Percentiles rank a stretch among this genome's conserved stretches.
phyloP scores from a whole-genome alignment of 2,888 invertebrate species.

The Diaperis boleti region DNA sequence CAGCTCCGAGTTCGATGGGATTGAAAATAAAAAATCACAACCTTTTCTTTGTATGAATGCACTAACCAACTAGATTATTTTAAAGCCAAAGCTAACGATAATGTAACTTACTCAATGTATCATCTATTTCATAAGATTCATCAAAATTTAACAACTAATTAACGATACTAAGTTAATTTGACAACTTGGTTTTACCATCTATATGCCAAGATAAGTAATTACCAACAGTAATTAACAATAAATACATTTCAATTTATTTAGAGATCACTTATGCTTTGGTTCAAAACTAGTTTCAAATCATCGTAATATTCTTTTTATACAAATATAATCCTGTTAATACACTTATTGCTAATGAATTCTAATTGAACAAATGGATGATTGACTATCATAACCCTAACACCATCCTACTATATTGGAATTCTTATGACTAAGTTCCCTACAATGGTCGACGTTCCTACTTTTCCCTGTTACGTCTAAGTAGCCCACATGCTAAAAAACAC shows the following conservation, averaged over 20 bases:
- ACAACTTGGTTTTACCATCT: constrained; percentile 39
- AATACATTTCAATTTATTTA: constrained; percentile 41
- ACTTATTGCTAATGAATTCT: constrained; percentile 53
- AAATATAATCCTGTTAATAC: constrained; percentile 45
- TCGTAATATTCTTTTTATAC: constrained; percentile 36
- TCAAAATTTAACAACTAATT: constrained; percentile 53
- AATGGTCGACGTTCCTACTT: constrained; percentile 18
- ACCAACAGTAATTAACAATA: constrained; percentile 53
- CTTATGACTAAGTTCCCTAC: constrained; percentile 18
- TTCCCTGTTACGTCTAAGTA: constrained; percentile 13
- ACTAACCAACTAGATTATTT: constrained; percentile 47
- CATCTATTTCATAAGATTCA: constrained; percentile 49
- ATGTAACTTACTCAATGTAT: constrained; percentile 37
- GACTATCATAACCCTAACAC: constrained; percentile 44
- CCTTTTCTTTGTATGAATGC: constrained; percentile 47
- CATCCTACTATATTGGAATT: constrained; percentile 33
- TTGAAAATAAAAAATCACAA: constrained; percentile 50
- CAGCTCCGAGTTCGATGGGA: constrained; percentile 8
- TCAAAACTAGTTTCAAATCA: constrained; percentile 48
- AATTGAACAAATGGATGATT: constrained; percentile 52
- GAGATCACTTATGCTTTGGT: constrained; percentile 54
- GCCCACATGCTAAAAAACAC: constrained; percentile 4
- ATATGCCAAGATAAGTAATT: constrained; percentile 34
- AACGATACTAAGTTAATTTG: constrained; percentile 45
- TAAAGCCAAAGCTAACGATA: constrained; percentile 48